Evolutionary conservation across 2,113 vertebrate genomes (phyloP), one percentile per base, ranked within the genome.

Genomic region (Salvelinus fontinalis): DNA sequence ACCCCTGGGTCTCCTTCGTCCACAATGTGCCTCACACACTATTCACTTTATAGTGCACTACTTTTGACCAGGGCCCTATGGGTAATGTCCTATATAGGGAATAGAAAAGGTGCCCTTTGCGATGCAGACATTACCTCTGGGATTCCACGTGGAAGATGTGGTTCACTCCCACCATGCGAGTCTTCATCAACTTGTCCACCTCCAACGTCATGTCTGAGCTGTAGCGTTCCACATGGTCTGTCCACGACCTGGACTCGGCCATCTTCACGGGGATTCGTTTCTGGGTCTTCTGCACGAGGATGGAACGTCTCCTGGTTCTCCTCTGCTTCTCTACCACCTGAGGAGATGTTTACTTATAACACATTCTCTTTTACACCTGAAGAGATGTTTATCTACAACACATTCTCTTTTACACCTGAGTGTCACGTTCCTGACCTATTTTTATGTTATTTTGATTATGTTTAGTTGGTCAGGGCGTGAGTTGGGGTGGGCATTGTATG

Each of bases 1-100:
- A 44, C 9, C 39, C 2, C 69, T 80, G 78, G 20, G 60, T 20
- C 22, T 60, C n/a, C 57, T 67, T 67, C 60, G 22, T 75, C 60
- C 8, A 80, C 62, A 8, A 71, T 44, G 48, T 20, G 29, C 9
- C 5, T 14, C 59, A 44, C 39, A 44, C 39, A 11, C 39, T 44
- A 44, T 11, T 44, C 39, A 11, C 39, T 44, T 12, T 11, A 44
- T 44, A 44, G 39, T 44, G 39, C 39, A 44, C 39, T 44, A 44
- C 39, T 44, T 44, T 11, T 44, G 39, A 44, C 39, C 39, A 44
- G 39, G 39, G 39, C 39, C 39, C 39, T 44, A 44, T 44, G 39
- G 39, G 39, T 2, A 44, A 2, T 44, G 39, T 2, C 39, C 39
- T 44, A 44, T 44, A 12, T 44, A 44, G 39, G 39, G 8, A 44